Percentiles rank a stretch among this genome's conserved stretches.
Evolutionary conservation across 2,113 vertebrate genomes (phyloP).

Genomic region (Isichthys henryi): DNA sequence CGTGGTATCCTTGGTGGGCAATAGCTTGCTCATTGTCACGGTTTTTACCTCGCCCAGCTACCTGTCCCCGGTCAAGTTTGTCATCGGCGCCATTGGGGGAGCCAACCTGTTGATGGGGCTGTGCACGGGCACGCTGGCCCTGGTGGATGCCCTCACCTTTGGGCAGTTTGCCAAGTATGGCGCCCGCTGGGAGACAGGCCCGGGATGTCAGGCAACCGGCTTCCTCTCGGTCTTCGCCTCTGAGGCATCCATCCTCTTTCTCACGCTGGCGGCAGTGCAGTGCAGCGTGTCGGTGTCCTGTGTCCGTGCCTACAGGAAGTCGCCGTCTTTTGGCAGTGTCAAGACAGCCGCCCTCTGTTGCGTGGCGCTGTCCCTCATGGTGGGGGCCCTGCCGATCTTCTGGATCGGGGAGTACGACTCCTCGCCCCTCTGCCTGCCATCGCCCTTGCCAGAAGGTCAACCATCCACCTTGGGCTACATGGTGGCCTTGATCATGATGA

Average conservation of each 20-base stretch:
- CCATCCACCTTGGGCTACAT: constrained; percentile 63
- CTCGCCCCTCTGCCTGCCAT: constrained; percentile 84
- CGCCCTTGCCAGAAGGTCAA: constrained; percentile 65
- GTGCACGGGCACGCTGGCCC: constrained; percentile 74
- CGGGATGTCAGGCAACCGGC: constrained; percentile 76
- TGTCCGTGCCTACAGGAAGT: constrained; percentile 65
- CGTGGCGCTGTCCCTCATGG: constrained; percentile 64
- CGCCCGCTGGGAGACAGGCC: constrained; percentile 75
- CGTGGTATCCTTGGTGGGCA: constrained; percentile 74
- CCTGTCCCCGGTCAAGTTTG: constrained; percentile 77
- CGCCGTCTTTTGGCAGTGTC: constrained; percentile 62
- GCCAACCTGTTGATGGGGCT: constrained; percentile 78
- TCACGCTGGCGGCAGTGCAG: constrained; percentile 78
- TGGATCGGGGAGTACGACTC: constrained; percentile 82
- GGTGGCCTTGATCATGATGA: constrained; percentile 68
- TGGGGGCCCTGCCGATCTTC: constrained; percentile 70
- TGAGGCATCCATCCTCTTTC: constrained; percentile 75
- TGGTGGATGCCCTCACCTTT: constrained; percentile 75
- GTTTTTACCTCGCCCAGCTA: constrained; percentile 70
- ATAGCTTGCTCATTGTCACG: constrained; percentile 72
- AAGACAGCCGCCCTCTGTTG: constrained; percentile 70
- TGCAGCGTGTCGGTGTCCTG: constrained; percentile 76
- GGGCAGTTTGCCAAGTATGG: constrained; percentile 75
- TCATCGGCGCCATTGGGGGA: constrained; percentile 77
- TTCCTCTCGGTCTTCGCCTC: constrained; percentile 85